phyloP scores from a whole-genome alignment of 2,888 invertebrate species.

The Microctonus aethiopoides region DNA sequence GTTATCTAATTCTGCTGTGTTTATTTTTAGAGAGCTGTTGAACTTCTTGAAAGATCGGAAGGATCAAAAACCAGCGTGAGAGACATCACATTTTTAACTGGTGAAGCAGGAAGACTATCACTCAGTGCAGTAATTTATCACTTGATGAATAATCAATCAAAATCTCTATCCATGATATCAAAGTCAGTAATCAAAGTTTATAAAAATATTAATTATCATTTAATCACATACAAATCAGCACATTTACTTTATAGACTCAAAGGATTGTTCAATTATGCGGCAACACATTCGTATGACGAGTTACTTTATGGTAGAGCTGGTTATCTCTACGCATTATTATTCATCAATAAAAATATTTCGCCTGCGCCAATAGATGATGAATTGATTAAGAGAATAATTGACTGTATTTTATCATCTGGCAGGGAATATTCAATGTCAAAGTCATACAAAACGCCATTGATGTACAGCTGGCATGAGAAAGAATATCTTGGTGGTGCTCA shows the following conservation, averaged over 20 bases:
- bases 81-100: constrained; percentile 76
- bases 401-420: constrained; percentile 74
- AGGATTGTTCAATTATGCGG: constrained; percentile 70
- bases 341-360: constrained; percentile 76
- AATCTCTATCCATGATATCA: constrained; percentile 68
- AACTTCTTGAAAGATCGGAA: constrained; percentile 66
- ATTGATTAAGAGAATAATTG: constrained; percentile 69
- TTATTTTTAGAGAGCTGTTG: constrained; percentile 63
- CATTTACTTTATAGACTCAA: constrained; percentile 69
- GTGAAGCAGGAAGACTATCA: constrained; percentile 76
- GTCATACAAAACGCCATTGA: constrained; percentile 74
- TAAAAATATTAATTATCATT: constrained; percentile 28
- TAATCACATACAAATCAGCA: constrained; percentile 18
- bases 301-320: constrained; percentile 87
- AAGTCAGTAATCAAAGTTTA: constrained; percentile 65
- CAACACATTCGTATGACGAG: constrained; percentile 79
- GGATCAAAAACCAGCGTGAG: constrained; percentile 59
- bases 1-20: constrained; percentile 8
- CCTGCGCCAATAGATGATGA: constrained; percentile 72
- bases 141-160: constrained; percentile 70
- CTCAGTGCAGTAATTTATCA: constrained; percentile 73
- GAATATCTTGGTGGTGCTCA: constrained; percentile 91
- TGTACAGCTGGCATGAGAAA: constrained; percentile 89
- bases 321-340: constrained; percentile 82
- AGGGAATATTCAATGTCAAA: constrained; percentile 70